Base-by-base conservation (phyloP, 2,797 vertebrate species). In the Hybognathus amarus region DNA sequence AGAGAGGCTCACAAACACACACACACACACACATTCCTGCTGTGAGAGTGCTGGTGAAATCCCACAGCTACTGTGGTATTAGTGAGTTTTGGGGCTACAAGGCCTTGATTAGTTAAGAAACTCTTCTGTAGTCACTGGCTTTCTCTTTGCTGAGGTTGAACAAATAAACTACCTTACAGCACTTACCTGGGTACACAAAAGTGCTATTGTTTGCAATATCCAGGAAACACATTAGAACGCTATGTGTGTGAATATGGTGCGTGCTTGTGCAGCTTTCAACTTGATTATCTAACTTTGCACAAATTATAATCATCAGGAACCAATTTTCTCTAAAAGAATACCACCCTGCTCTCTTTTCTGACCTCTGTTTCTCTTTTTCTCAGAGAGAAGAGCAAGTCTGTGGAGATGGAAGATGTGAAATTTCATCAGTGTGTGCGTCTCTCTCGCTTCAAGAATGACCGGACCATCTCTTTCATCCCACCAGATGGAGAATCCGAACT, bases 361-460 rank as follows among this genome's bases (percentile, higher is more conserved):
- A 82, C 6, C 50, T 80, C 33, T 87, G 45, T 87, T 83, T 86
- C 13, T 85, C 22, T 87, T 77, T 83, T 80, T 83, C 42, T 84
- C 87, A 96, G 95, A 90, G 94, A 95, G 89, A 96, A 96, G 90
- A 94, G 92, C 78, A 96, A 96, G 87, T 90, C 94, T 0, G 95
- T 96, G 87, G 95, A 95, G 90, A 90, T 96, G 85, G 95, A 96
- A 90, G 95, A 96, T 42, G 95, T 96, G 85, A 96, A 96, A 92
- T 96, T 96, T 81, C 95, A 96, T 90, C 95, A 96, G 91, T 96
- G 95, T 83, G 95, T 96, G 76, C 94, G 95, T 77, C 93, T 96
- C 87, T 96, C 95, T 18, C 95, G 95, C 83, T 96, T 96, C 50
- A 94, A 96, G 89, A 96, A 95, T 3, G 95, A 96, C 90, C 93